These are phyloP conservation scores for Haliaeetus leucogaster DNA, from an alignment of 2,113 vertebrate genomes.

Conservation along the genomic window DNA sequence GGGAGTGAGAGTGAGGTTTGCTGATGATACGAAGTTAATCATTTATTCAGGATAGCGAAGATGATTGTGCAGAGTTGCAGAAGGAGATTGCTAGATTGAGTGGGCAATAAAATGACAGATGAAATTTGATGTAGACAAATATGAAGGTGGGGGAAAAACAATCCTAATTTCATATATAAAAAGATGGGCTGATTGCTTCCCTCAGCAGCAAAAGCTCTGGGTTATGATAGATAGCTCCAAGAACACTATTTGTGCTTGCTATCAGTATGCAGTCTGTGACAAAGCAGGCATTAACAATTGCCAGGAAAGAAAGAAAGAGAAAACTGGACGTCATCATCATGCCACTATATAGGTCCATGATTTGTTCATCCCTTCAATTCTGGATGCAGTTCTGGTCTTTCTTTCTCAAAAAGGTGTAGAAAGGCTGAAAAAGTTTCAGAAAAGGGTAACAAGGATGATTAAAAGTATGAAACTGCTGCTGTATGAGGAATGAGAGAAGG, in stretches of 20 bases:
- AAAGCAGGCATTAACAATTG: background rate
- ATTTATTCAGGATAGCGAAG: background rate
- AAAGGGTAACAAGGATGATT: background rate
- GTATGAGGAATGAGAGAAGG: background rate
- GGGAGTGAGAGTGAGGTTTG: background rate
- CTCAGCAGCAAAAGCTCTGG: background rate
- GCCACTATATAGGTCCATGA: background rate
- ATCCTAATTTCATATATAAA: background rate
- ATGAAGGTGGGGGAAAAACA: background rate
- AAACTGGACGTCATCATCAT: background rate
- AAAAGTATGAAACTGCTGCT: background rate
- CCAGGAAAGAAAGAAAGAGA: background rate
- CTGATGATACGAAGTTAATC: background rate
- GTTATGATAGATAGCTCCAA: background rate
- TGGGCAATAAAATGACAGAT: background rate
- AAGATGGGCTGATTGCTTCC: background rate
- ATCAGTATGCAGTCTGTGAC: background rate
- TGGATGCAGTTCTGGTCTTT: background rate
- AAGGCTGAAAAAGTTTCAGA: background rate
- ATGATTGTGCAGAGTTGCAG: background rate
- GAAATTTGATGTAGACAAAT: conserved; percentile 18
- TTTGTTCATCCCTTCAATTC: background rate
- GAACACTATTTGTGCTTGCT: background rate
- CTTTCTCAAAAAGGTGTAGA: background rate
- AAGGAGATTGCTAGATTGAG: background rate